These are phyloP conservation scores for Rhopalosiphum maidis DNA, from an alignment of 1,140 invertebrate genomes.

Conservation along the genomic window DNA sequence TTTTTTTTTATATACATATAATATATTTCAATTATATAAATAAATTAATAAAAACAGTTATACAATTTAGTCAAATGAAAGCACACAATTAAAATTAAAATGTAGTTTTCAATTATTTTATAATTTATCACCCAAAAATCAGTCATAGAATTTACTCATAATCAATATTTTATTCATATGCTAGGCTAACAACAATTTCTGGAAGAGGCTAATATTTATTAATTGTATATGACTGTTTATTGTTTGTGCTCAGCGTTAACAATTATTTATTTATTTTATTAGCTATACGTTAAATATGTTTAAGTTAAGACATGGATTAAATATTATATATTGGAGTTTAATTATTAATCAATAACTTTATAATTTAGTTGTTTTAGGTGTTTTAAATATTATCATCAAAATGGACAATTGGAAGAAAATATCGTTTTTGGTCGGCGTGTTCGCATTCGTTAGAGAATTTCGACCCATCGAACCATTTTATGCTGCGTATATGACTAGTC, in stretches of 20 bases:
- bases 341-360: not conserved
- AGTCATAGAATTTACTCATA: not conserved
- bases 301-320: too few species aligned
- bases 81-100: not conserved
- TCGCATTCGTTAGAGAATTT: conserved; percentile 36
- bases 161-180: not conserved
- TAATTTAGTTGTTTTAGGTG: not conserved
- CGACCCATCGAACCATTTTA: conserved; percentile 56
- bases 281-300: too few species aligned
- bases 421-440: conserved; percentile 41
- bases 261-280: not conserved
- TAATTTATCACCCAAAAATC: not conserved
- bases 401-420: conserved; percentile 56
- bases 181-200: not conserved
- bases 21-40: not conserved
- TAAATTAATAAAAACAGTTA: not conserved
- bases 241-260: not conserved
- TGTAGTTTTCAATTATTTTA: not conserved
- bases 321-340: not conserved
- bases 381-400: conserved; percentile 5
- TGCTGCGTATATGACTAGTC: conserved; percentile 53
- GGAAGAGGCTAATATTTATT: not conserved
- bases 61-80: not conserved
- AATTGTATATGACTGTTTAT: not conserved
- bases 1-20: not conserved